Evolutionary conservation across 2,888 invertebrate genomes (phyloP).

Genomic region (Drosophila vallismaia): DNA sequence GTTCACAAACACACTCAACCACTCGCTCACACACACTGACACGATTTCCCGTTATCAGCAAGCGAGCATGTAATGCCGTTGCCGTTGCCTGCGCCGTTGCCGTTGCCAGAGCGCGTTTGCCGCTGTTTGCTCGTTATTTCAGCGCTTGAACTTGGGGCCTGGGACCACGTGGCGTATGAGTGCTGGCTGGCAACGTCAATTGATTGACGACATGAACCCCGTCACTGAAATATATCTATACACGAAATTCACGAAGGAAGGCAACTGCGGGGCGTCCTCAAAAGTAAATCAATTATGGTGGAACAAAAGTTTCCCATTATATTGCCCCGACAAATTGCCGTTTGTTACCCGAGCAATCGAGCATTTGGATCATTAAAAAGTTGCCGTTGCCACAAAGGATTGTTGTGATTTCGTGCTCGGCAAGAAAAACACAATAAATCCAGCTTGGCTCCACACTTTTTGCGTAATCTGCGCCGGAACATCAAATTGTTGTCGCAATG

Average conservation of each 20-base stretch:
- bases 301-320: constrained; percentile 47
- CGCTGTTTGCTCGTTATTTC: constrained; percentile 46
- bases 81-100: constrained; percentile 43
- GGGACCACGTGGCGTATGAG: constrained; percentile 74
- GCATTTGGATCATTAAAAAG: constrained; percentile 68
- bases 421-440: constrained; percentile 58
- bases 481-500: constrained; percentile 67
- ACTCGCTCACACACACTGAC: constrained; percentile 13
- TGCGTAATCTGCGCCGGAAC: constrained; percentile 25
- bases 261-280: constrained; percentile 3
- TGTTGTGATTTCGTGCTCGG: constrained; percentile 34
- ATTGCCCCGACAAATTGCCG: constrained; percentile 65
- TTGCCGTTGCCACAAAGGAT: constrained; percentile 54
- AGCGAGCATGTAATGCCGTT: constrained; percentile 50
- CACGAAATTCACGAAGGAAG: background rate
- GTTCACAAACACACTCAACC: constrained; percentile 31
- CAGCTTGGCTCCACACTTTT: constrained; percentile 10
- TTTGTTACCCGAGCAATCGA: constrained; percentile 45
- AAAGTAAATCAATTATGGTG: constrained; percentile 77
- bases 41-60: constrained; percentile 62
- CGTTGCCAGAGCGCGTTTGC: constrained; percentile 32
- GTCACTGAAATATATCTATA: constrained; percentile 2
- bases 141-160: constrained; percentile 18
- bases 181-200: constrained; percentile 65
- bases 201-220: constrained; percentile 71